A percentile compares a stretch with the other conserved stretches of the same genome.
These are phyloP conservation scores for Pocillopora meandrina DNA, from an alignment of 92 coral and sea anemone species.

Conservation along the genomic window DNA sequence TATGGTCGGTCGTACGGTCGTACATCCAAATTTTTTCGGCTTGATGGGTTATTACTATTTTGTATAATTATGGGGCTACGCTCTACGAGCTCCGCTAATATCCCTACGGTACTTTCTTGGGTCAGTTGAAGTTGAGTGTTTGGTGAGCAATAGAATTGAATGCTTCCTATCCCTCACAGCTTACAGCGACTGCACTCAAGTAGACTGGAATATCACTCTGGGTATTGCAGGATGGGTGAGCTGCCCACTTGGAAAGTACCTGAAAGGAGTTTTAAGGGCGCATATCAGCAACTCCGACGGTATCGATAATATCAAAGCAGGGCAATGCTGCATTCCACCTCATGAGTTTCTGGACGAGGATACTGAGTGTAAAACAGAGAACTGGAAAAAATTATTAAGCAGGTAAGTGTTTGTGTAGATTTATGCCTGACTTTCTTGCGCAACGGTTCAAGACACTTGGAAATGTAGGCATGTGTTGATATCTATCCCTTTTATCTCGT, in stretches of 20 bases:
- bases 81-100: no score
- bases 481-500: no score
- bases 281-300: not conserved
- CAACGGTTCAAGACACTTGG: no score
- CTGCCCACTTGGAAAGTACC: slow-evolving; percentile 16
- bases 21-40: no score
- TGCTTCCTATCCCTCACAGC: not conserved
- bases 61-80: no score
- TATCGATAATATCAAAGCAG: not conserved
- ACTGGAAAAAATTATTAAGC: slow-evolving; percentile 28
- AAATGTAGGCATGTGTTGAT: no score
- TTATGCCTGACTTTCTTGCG: no score
- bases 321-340: slow-evolving; percentile 18
- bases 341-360: slow-evolving; percentile 15
- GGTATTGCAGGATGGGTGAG: slow-evolving; percentile 21
- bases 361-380: slow-evolving; percentile 2
- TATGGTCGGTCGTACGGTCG: no score
- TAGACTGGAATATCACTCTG: not conserved
- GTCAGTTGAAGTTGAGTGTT: no score
- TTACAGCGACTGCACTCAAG: not conserved
- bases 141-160: no score
- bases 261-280: slow-evolving; percentile 14
- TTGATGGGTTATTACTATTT: no score
- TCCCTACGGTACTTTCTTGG: no score
- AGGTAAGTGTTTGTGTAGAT: not conserved